phyloP scores from a whole-genome alignment of 2,797 vertebrate genomes.

The Menidia menidia region DNA sequence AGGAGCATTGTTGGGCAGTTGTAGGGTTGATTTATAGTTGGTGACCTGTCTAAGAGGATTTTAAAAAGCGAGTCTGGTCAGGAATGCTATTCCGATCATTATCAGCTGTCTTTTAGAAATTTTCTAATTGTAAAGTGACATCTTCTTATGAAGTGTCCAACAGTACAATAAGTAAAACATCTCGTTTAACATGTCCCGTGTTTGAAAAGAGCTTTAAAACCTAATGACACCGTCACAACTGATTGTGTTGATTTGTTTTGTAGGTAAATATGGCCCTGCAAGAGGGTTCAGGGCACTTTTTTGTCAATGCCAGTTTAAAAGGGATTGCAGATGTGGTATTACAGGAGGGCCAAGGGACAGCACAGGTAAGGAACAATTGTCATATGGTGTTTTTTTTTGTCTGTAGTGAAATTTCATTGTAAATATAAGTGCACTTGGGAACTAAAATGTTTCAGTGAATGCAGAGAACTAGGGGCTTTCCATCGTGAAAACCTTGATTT shows the following conservation, averaged over 20 bases:
- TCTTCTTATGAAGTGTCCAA: too few species aligned
- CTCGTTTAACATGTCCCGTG: background rate
- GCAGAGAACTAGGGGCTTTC: background rate
- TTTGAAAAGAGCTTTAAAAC: too few species aligned
- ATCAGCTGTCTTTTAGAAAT: conserved; percentile 18
- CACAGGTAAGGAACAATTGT: conserved; percentile 82
- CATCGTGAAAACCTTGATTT: conserved; percentile 3
- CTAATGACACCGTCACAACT: background rate
- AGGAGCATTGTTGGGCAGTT: conserved; percentile 21
- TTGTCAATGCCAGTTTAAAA: conserved; percentile 87
- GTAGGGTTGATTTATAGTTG: conserved; percentile 46
- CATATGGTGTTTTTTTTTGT: background rate
- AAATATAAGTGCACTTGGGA: background rate
- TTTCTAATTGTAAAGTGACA: too few species aligned
- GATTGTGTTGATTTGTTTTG: conserved; percentile 36
- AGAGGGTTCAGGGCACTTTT: conserved; percentile 95
- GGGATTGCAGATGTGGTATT: conserved; percentile 84
- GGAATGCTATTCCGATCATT: conserved; percentile 30
- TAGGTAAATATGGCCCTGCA: conserved; percentile 87
- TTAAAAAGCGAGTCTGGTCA: conserved; percentile 25
- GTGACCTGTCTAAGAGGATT: conserved; percentile 60
- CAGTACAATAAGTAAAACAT: too few species aligned
- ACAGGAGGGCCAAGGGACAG: conserved; percentile 83
- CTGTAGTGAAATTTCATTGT: too few species aligned
- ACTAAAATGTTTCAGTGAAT: background rate